These are phyloP conservation scores for Mythimna pallens DNA, from an alignment of 2,888 invertebrate species.

Conservation along the genomic window DNA sequence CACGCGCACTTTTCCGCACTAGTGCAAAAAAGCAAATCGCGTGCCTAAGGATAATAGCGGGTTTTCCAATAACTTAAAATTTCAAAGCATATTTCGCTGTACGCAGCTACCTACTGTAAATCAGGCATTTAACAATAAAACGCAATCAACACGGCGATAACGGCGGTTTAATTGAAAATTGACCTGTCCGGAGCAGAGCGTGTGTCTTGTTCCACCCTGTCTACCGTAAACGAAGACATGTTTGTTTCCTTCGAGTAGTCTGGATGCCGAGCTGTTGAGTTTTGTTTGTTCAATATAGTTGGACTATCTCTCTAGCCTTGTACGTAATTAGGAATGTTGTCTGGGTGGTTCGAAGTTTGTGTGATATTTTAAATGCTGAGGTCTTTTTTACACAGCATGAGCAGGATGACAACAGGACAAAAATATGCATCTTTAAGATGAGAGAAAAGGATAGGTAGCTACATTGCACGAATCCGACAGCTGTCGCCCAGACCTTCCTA, in stretches of 20 bases:
- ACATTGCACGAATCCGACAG: no score
- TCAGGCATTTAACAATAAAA: conserved; percentile 59
- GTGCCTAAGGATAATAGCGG: no score
- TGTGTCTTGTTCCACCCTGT: conserved; percentile 59
- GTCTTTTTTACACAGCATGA: no score
- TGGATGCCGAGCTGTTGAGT: conserved; percentile 31
- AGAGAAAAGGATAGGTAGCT: no score
- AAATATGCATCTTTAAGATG: no score
- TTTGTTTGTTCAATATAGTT: conserved; percentile 46
- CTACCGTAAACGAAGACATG: conserved; percentile 57
- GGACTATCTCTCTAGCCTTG: conserved; percentile 17
- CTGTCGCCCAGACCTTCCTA: no score
- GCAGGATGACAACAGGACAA: no score
- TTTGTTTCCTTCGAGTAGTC: conserved; percentile 59
- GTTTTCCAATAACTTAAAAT: neutral
- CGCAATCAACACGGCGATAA: conserved; percentile 56
- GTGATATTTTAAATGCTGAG: neutral
- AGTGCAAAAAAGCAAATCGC: no score
- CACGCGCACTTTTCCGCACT: no score
- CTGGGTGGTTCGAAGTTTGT: neutral
- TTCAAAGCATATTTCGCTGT: neutral
- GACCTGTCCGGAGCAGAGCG: conserved; percentile 69
- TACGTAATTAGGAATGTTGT: conserved; percentile 39
- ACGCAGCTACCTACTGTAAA: conserved; percentile 38
- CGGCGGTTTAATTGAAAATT: conserved; percentile 66